Base-by-base conservation (phyloP, 2,888 invertebrate species). In the Latrodectus elegans region DNA sequence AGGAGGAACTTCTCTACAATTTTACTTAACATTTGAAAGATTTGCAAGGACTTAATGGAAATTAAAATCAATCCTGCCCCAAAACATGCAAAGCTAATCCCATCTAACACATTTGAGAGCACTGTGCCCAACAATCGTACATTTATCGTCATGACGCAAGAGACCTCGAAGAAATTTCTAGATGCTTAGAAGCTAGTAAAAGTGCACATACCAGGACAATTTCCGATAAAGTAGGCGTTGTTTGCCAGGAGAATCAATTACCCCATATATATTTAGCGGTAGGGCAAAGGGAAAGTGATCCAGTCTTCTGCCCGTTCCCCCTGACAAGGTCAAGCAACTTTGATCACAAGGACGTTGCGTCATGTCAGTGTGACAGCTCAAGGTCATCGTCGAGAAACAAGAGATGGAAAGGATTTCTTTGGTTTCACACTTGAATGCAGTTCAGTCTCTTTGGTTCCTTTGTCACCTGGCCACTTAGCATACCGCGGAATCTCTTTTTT, bases 241-340 rank as follows among this genome's bases (percentile, higher is more conserved):
- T 17, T 49, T 49, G 38, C 38, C 38, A 38, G 22, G 17, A 17
- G 79, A 70, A 71, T 38, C 64, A 38, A 38, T 38, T 38, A 38
- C 38, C 38, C 38, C 38, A 38, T 6, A 38, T 38, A 38, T 38
- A 38, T 38, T 38, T 6, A 38, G 4, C 38, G 38, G 60, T 15
- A 60, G 4, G 0, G n/a, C 6, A 60, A 60, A n/a, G n/a, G 60
- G n/a, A 60, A 60, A 60, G 12, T 60, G 60, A 60, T 60, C 60
- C n/a, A 15, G 60, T 60, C 60, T 60, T n/a, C 60, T 60, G n/a
- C 60, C 60, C n/a, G 15, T n/a, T 55, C 55, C 55, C n/a, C 60
- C 60, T 11, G 22, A 38, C 52, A 73, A 73, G 73, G 80, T 80
- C 73, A 65, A 80, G 72, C 51, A 80, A 80, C 80, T 80, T 65